Evolutionary conservation across 2,888 invertebrate species (phyloP), one percentile per base, ranked within the genome.

Genomic region (Drosophila fungiperda): DNA sequence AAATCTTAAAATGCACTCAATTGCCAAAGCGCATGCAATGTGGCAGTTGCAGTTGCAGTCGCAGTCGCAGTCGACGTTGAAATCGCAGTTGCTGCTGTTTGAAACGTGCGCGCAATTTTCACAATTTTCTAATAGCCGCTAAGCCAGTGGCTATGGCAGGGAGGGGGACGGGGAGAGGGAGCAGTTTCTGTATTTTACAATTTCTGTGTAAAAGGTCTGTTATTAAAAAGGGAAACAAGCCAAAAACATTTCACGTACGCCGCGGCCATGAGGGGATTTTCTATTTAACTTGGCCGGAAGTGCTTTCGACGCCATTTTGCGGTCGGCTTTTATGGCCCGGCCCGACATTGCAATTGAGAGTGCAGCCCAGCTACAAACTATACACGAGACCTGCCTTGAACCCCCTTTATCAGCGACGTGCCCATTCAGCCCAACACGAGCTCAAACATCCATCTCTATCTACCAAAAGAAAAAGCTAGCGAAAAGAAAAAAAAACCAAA

Each of bases 71-170:
- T 36, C 58, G 57, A 35, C 8, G 68, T 38, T 53, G 35, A 45
- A 1, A 65, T 32, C 57, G 40, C 17, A 1, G 70, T 29, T 50
- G 36, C 40, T 68, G 69, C 55, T 52, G 52, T 32, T 67, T 38
- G 73, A 82, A 89, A 89, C 87, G 89, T 87, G 87, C 71, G 78
- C 83, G 87, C 87, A 89, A 87, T 89, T 87, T 87, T 87, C 85
- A 80, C 87, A 89, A 87, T 87, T 87, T 87, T 87, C 87, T 87
- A 87, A 89, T 87, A 89, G 87, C 80, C 69, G 81, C 73, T 82
- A 81, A 87, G 71, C 78, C 78, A 68, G 45, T 70, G 50, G 26
- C 6, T 11, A 15, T 0, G 42, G 33, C 55, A 17, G 2, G 23
- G 26, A 11, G 35, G 42, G 38, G 33, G 11, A 26, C 26, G 20